Conservation (phyloP, 2,888 invertebrate genomes). For the Metacarcinus magister region DNA sequence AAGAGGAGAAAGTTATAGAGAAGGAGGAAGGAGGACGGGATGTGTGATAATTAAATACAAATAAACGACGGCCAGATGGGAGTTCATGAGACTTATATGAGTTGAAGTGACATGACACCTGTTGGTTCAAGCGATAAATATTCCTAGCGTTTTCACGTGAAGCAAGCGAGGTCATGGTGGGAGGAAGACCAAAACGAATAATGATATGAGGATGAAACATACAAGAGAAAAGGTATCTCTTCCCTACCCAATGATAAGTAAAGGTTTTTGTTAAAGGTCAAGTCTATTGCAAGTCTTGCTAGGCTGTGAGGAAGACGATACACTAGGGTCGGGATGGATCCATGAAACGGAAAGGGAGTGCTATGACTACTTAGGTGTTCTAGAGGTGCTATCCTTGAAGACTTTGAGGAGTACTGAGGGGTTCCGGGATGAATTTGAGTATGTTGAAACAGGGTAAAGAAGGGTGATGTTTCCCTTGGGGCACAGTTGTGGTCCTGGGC, state of each 20-base stretch:
- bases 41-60: neutral
- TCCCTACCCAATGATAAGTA: neutral
- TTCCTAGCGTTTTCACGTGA: neutral
- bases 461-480: neutral
- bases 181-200: neutral
- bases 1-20: neutral
- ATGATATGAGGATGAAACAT: neutral
- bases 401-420: constrained; percentile 34
- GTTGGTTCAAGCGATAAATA: neutral
- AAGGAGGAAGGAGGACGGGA: neutral
- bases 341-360: neutral
- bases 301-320: neutral
- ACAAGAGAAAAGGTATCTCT: neutral
- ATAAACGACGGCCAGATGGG: neutral
- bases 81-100: neutral
- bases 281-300: constrained; percentile 11
- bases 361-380: neutral
- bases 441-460: neutral
- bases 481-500: constrained; percentile 27
- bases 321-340: neutral
- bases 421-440: constrained; percentile 22
- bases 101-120: neutral
- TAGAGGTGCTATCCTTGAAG: neutral
- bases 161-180: neutral
- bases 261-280: too few relatives aligned